These are phyloP conservation scores for Lasioglossum malachurum DNA, from an alignment of 2,888 invertebrate genomes.

Conservation along the genomic window DNA sequence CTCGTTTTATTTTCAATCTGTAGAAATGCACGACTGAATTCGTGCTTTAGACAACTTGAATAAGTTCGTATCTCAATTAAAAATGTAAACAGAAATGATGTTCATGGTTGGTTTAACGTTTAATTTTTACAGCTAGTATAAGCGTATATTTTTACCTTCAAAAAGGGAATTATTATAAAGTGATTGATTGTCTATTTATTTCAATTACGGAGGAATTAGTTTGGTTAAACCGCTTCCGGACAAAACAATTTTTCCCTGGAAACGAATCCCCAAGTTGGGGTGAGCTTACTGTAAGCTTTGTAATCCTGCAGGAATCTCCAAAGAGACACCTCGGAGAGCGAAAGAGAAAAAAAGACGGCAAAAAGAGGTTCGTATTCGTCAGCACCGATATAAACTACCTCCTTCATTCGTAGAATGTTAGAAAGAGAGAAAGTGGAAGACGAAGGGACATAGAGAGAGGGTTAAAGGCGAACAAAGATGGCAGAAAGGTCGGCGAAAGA, in stretches of 20 bases:
- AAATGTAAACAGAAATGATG: too few relatives aligned
- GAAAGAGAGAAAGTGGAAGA: slow-evolving; percentile 31
- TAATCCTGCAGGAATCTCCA: slow-evolving; percentile 73
- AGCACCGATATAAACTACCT: slow-evolving; percentile 64
- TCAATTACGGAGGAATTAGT: slow-evolving; percentile 44
- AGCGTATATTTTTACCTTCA: too few relatives aligned
- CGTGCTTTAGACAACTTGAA: not conserved
- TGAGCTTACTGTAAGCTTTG: slow-evolving; percentile 55
- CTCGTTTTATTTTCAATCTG: not conserved
- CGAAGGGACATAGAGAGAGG: slow-evolving; percentile 19
- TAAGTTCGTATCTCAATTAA: not conserved
- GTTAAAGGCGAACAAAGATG: slow-evolving; percentile 28
- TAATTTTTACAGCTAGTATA: too few relatives aligned
- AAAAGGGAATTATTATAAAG: too few relatives aligned
- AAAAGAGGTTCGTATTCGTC: slow-evolving; percentile 60
- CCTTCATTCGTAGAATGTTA: slow-evolving; percentile 42
- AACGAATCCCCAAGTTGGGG: slow-evolving; percentile 19
- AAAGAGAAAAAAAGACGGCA: slow-evolving; percentile 14
- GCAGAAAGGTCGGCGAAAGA: slow-evolving; percentile 46
- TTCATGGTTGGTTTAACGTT: too few relatives aligned
- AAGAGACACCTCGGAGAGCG: slow-evolving; percentile 61
- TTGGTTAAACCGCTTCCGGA: slow-evolving; percentile 15
- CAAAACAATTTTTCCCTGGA: slow-evolving; percentile 25
- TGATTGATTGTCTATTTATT: slow-evolving; percentile 27
- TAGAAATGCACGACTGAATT: not conserved